Base-by-base conservation (phyloP, 1,140 invertebrate species). In the Daktulosphaira vitifoliae region DNA sequence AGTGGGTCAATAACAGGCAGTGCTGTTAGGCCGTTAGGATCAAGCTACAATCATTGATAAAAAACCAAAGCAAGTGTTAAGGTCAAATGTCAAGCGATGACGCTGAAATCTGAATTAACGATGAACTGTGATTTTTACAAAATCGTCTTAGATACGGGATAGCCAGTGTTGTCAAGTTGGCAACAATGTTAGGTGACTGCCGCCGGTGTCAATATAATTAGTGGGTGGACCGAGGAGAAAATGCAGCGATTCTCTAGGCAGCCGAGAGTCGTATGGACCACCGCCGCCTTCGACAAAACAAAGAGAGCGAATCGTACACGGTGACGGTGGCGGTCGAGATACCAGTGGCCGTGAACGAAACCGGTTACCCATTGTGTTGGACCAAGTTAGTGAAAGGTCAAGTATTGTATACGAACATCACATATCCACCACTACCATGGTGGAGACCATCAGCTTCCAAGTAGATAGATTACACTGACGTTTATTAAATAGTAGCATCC, bases 281-380 rank as follows among this genome's bases (percentile, higher is more conserved):
- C 39, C 39, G n/a, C 9, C n/a, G 38, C 15, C 20, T 22, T 5
- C 22, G 13, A 59, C 53, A 26, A 62, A 62, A 62, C 56, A 62
- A 62, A 62, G 56, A 62, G 56, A 62, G 56, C 56, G 56, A 62
- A 62, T 62, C 56, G 42, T 18, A n/a, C n/a, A n/a, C 29, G 29
- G 29, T 33, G 29, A 33, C 39, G 29, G 29, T 33, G 29, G 11
- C 39, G 39, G 39, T 16, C n/a, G n/a, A n/a, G n/a, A n/a, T n/a
- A n/a, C n/a, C n/a, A n/a, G n/a, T 20, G 56, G 56, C 56, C 56
- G 42, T 62, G 56, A 62, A 62, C 42, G 29, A 44, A 62, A 62
- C 56, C 56, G 56, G 56, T 62, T 62, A 16, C n/a, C 42, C 42
- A 48, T 48, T 46, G 56, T 48, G 38, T 25, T 25, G 56, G 39